A percentile compares a stretch with the other conserved stretches of the same genome.
Evolutionary conservation across 2,797 vertebrate genomes (phyloP).

Genomic region (Characodon lateralis): DNA sequence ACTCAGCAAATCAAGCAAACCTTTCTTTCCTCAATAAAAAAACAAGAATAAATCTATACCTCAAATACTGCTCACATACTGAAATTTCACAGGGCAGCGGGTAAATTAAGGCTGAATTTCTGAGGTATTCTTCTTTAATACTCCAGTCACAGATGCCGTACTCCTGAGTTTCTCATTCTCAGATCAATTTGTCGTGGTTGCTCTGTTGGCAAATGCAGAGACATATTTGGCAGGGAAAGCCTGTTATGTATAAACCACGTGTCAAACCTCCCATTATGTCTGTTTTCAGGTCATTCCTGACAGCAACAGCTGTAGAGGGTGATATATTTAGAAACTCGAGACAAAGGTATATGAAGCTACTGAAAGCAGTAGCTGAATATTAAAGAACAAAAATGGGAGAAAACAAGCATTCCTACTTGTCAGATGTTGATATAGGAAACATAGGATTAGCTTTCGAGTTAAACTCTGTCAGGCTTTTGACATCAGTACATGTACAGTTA

Average conservation of each 20-base stretch:
- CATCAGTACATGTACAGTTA: constrained; percentile 18
- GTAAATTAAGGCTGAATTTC: constrained; percentile 49
- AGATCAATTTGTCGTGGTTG: constrained; percentile 63
- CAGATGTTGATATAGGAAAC: constrained; percentile 6
- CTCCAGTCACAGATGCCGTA: constrained; percentile 30
- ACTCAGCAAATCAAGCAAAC: constrained; percentile 13
- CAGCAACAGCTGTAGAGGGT: constrained; percentile 62
- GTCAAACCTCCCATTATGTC: constrained; percentile 54
- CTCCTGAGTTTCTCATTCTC: constrained; percentile 52
- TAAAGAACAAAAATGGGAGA: constrained; percentile 13
- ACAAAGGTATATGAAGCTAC: constrained; percentile 41
- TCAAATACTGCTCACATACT: constrained; percentile 37
- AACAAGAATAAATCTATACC: constrained; percentile 30
- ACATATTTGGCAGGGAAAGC: constrained; percentile 60
- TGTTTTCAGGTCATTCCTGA: constrained; percentile 71
- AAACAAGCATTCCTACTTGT: constrained; percentile 5
- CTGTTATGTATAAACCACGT: constrained; percentile 57
- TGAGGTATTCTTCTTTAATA: constrained; percentile 45
- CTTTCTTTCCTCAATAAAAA: constrained; percentile 31
- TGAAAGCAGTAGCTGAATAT: constrained; percentile 24
- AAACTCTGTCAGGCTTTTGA: constrained; percentile 16
- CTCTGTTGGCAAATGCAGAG: constrained; percentile 59
- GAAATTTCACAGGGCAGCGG: constrained; percentile 50
- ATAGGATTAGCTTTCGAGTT: constrained; percentile 27
- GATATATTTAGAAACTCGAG: constrained; percentile 69